Base-by-base conservation (phyloP, 2,797 vertebrate genomes). In the Oreochromis mossambicus region DNA sequence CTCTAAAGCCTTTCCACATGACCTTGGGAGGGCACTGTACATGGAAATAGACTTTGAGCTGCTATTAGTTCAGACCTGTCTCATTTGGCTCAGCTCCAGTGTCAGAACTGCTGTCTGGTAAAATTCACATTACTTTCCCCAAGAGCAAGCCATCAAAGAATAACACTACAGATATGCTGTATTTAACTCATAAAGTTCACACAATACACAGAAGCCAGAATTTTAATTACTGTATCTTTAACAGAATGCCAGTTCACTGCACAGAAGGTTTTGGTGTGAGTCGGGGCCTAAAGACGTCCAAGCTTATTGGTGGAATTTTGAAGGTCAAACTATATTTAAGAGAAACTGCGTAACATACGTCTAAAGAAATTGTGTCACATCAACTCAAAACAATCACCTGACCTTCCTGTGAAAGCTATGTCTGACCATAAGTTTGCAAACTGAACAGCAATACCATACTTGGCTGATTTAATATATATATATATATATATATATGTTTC, bases 21-120 rank as follows among this genome's bases (percentile, higher is more conserved):
- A 95, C 95, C 95, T 96, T 96, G 95, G 92, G 89, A 94, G 88
- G 86, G 90, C 84, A 90, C 90, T 92, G 91, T 91, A 92, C 89
- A 94, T 92, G 91, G 90, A 93, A 94, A 95, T 91, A 91, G 91
- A 95, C 94, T 90, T 80, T 61, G 68, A 90, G 93, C 91, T 86
- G 80, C 91, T 94, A 94, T 95, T 94, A 94, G 92, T 87, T 88
- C 87, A 89, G 86, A 87, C 85, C 82, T 83, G 77, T 82, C 89
- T 91, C 92, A 93, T 93, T 92, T 94, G 91, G 92, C 90, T 78
- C 36, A 19, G 54, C 87, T 93, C 86, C 89, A 92, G 88, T 89
- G 86, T 93, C 88, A 92, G 77, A 94, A 84, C 26, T 50, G 66
- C 83, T 86, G 79, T 86, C 88, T 91, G 82, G 83, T 86, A 73